phyloP scores from a whole-genome alignment of 1,140 invertebrate species.

The Pogonus chalceus region DNA sequence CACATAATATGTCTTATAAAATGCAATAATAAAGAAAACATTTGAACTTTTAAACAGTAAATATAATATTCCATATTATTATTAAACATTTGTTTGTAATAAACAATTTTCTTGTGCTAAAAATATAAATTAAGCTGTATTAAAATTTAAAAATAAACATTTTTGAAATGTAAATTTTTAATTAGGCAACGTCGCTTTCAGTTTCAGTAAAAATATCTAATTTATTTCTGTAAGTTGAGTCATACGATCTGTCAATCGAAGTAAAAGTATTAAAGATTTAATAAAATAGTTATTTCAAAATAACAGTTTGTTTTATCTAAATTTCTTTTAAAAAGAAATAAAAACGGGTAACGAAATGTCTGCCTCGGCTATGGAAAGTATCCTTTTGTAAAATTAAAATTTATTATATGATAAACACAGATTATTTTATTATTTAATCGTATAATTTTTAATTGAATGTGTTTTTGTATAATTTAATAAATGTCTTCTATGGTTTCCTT shows the following conservation, averaged over 20 bases:
- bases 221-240: not conserved
- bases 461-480: not conserved
- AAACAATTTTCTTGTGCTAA: no score
- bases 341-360: constrained; percentile 70
- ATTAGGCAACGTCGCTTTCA: not conserved
- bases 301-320: not conserved
- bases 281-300: not conserved
- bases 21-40: no score
- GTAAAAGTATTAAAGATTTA: not conserved
- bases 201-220: not conserved
- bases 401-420: constrained; percentile 10
- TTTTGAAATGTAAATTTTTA: no score
- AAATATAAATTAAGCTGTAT: no score
- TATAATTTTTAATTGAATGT: constrained; percentile 1
- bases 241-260: not conserved
- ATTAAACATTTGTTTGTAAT: no score
- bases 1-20: no score
- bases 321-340: not conserved
- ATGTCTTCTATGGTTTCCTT: constrained; percentile 25
- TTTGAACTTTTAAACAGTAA: no score
- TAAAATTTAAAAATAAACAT: no score
- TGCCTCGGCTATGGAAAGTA: constrained; percentile 78
- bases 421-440: constrained; percentile 14
- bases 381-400: constrained; percentile 46
- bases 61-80: no score